Base-by-base conservation (phyloP, 2,888 invertebrate genomes). In the Pantelozetes paolii region DNA sequence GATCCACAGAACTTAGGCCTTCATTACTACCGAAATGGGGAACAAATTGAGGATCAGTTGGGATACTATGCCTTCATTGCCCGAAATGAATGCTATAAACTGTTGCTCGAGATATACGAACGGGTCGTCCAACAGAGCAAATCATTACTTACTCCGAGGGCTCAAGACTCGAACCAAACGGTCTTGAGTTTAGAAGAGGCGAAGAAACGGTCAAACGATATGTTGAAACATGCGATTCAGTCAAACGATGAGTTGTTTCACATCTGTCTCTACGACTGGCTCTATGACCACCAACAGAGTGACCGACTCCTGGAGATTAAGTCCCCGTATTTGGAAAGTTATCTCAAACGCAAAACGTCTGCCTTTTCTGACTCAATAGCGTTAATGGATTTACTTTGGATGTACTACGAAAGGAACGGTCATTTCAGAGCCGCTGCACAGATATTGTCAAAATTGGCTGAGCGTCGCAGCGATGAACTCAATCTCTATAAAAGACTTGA, bases 341-440 rank as follows among this genome's bases (percentile, higher is more conserved):
- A 90, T 82, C 84, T 94, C 62, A 86, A 83, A 74, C 81, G 84
- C 75, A 76, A 80, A 77, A 79, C 80, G 79, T 81, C 76, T 20
- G 45, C 75, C 57, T 70, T 85, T 81, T 86, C 88, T 11, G 86
- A 89, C 69, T 83, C 87, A 78, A 82, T 87, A 0, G 84, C 85
- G 78, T 83, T 89, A 28, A 86, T 90, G 77, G 93, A 96, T 82
- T 84, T 98, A 77, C 84, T 98, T 74, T 98, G 98, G 97, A 94
- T 94, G 83, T 95, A 91, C 82, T 94, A 97, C 80, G 96, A 98
- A 83, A 90, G 90, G 81, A 90, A 89, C 80, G 90, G 90, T 36
- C 93, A 96, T 82, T 97, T 94, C 81, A 88, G 90, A 1, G 90
- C 92, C 13, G 98, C 98, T 1, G 95, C 98, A 0, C 88, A 90